Evolutionary conservation across 2,113 vertebrate species (phyloP), one percentile per base, ranked within the genome.

Genomic region (Ancistrus triradiatus): DNA sequence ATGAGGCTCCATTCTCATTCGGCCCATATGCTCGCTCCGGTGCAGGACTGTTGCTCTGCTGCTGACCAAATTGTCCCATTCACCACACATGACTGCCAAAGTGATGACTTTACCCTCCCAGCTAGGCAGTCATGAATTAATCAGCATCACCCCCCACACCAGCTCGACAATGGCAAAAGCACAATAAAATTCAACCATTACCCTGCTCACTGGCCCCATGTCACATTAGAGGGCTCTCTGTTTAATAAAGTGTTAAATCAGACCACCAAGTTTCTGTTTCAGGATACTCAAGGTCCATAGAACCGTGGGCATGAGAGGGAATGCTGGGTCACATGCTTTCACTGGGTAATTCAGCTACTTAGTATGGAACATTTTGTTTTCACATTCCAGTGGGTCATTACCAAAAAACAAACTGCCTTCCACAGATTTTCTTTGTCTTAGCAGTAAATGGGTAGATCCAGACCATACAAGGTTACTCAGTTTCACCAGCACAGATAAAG

Each of bases 1-100:
- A 80, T 70, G 27, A 71, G 66, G 72, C 78, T 78, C 79, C 64
- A 82, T 84, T 85, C 78, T 84, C 81, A 79, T 83, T 74, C 68
- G 72, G 55, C 63, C 85, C 85, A 85, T 87, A 87, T 87, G 86
- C 67, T 80, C 79, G 40, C 76, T 62, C 71, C 80, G 78, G 84
- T 83, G 82, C 74, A 63, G 69, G 79, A 64, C 77, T 83, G 82
- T 80, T 82, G 84, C 77, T 80, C 69, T 1, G 47, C 76, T 78
- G 80, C 74, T 83, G 63, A 48, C 75, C 77, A 84, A 83, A 85
- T 56, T 83, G 78, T 67, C 65, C 75, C 73, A 84, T 85, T 85
- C 74, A 72, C 55, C 62, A 63, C 69, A 63, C 78, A 80, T 74
- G 80, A 81, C 79, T 71, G 67, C 63, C 79, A 71, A 75, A 80